phyloP scores from a whole-genome alignment of 2,113 vertebrate genomes.

The Rhizomys pruinosus region DNA sequence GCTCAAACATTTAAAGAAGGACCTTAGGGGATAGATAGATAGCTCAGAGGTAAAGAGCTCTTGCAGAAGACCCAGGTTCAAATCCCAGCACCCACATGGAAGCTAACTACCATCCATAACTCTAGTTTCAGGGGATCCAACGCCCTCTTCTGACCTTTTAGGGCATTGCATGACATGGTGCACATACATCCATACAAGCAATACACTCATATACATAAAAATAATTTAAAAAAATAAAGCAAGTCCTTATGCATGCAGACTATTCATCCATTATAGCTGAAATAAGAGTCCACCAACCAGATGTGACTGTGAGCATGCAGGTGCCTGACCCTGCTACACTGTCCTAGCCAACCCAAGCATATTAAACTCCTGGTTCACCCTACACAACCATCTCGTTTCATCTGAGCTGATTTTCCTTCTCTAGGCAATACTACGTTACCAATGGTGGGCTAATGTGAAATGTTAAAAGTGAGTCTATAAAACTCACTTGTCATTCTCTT shows the following conservation, averaged over 20 bases:
- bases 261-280: neutral
- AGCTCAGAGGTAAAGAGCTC: too few species aligned
- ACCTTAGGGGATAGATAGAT: too few species aligned
- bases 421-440: neutral
- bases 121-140: too few species aligned
- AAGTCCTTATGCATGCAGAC: neutral
- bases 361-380: neutral
- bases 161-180: too few species aligned
- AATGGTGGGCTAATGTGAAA: neutral
- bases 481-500: neutral
- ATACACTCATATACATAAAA: too few species aligned
- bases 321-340: neutral
- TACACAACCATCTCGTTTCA: neutral
- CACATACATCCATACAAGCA: too few species aligned
- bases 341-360: neutral
- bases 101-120: too few species aligned
- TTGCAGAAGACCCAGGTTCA: too few species aligned
- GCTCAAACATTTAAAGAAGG: neutral
- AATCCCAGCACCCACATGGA: too few species aligned
- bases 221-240: too few species aligned
- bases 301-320: neutral
- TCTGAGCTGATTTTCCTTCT: neutral
- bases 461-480: neutral
- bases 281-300: slow-evolving; percentile 17
- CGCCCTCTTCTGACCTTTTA: too few species aligned